phyloP scores from a whole-genome alignment of 2,888 invertebrate genomes.

The Acanthosepion lycidas region DNA sequence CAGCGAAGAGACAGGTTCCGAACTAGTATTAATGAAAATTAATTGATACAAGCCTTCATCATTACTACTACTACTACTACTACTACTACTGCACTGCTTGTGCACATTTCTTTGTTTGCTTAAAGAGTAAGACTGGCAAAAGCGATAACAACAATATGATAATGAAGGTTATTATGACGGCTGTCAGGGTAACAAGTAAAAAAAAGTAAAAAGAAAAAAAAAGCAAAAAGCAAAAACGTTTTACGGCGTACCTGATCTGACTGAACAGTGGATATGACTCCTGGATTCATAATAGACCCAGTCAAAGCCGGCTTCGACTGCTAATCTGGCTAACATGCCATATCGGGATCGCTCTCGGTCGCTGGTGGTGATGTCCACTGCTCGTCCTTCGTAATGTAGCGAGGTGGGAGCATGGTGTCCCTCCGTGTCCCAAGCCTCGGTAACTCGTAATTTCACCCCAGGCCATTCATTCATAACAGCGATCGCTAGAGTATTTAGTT shows the following conservation, averaged over 20 bases:
- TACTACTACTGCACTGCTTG: no score
- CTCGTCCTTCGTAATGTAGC: constrained; percentile 96
- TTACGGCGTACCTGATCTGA: constrained; percentile 88
- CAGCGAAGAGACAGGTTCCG: no score
- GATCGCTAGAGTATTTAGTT: constrained; percentile 92
- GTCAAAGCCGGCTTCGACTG: constrained; percentile 97
- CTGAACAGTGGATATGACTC: constrained; percentile 96
- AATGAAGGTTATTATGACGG: neutral
- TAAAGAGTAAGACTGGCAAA: no score
- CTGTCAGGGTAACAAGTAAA: neutral
- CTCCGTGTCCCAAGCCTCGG: constrained; percentile 94
- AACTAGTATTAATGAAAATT: no score
- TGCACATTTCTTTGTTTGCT: no score
- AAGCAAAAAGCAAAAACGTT: neutral
- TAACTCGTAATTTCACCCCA: constrained; percentile 91
- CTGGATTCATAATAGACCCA: constrained; percentile 98
- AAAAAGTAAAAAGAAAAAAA: neutral
- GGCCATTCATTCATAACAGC: constrained; percentile 99
- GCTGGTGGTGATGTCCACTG: constrained; percentile 95
- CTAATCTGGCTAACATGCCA: constrained; percentile 95
- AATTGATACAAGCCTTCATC: no score
- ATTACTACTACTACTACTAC: no score
- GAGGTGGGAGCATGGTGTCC: constrained; percentile 85
- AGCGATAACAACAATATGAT: neutral
- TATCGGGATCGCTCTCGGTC: constrained; percentile 94